Conservation (phyloP, 1,140 invertebrate genomes). For the Seison nebaliae region DNA sequence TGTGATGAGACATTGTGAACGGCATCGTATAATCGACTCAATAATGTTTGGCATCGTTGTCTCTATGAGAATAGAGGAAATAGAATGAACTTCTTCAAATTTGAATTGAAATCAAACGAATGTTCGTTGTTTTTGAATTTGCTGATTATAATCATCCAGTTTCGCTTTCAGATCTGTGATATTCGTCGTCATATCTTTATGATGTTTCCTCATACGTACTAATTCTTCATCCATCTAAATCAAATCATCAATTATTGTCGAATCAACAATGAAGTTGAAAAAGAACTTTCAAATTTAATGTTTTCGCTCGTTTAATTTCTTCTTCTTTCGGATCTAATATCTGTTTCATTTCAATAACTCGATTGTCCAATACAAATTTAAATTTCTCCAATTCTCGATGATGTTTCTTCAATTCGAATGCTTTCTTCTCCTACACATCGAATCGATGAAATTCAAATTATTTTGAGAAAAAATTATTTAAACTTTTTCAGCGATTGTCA, state of each 20-base stretch:
- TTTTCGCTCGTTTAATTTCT: conserved; percentile 46
- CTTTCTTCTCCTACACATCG: conserved; percentile 49
- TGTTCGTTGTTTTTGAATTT: too few species aligned
- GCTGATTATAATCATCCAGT: too few species aligned
- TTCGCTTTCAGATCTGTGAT: too few species aligned
- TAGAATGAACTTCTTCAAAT: too few species aligned
- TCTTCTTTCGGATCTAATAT: conserved; percentile 51
- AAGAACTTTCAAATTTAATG: conserved; percentile 33
- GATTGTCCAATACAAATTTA: conserved; percentile 59
- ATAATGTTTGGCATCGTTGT: too few species aligned
- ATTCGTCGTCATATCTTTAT: too few species aligned
- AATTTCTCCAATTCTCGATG: conserved; percentile 64
- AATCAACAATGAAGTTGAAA: background rate
- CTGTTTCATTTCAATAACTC: conserved; percentile 52
- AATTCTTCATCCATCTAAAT: conserved; percentile 38
- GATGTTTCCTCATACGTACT: conserved; percentile 39
- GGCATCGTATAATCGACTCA: too few species aligned
- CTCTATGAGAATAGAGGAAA: too few species aligned
- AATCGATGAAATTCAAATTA: conserved; percentile 5
- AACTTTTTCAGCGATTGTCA: conserved; percentile 46
- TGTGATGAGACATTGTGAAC: too few species aligned
- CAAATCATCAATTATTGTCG: background rate
- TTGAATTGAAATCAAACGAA: too few species aligned
- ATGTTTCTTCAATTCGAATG: conserved; percentile 49
- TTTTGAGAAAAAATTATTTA: background rate